Evolutionary conservation across 2,888 invertebrate genomes (phyloP).

Genomic region (Atherix ibis): DNA sequence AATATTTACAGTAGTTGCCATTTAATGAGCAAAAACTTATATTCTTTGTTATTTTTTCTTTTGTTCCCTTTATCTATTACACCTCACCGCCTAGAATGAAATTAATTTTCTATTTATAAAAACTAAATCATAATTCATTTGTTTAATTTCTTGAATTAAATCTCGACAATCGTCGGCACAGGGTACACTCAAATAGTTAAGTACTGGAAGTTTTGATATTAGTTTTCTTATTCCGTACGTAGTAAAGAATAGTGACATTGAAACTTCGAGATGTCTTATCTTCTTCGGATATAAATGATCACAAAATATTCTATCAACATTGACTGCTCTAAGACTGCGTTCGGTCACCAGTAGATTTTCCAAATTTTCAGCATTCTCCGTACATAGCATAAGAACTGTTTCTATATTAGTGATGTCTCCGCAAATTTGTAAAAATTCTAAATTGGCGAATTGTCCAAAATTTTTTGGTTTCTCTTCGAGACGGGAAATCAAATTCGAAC

Average conservation of each 20-base stretch:
- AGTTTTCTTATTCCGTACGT: slow-evolving; percentile 7
- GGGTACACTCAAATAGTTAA: slow-evolving; percentile 10
- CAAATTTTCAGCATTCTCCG: slow-evolving; percentile 10
- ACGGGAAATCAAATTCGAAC: slow-evolving; percentile 6
- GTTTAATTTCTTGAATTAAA: slow-evolving; percentile 9
- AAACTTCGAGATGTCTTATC: slow-evolving; percentile 10
- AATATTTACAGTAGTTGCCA: no score
- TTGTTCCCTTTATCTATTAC: no score
- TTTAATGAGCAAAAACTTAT: no score
- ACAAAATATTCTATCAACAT: slow-evolving; percentile 9
- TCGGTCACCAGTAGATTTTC: slow-evolving; percentile 10
- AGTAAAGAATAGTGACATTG: slow-evolving; percentile 9
- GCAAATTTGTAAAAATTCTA: slow-evolving; percentile 10
- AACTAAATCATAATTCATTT: slow-evolving; percentile 12
- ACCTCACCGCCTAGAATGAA: no score
- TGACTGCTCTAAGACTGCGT: slow-evolving; percentile 1
- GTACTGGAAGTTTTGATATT: slow-evolving; percentile 8
- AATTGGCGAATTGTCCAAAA: slow-evolving; percentile 9
- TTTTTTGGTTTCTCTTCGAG: slow-evolving; percentile 7
- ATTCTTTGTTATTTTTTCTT: not conserved
- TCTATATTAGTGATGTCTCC: slow-evolving; percentile 9
- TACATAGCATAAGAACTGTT: slow-evolving; percentile 10
- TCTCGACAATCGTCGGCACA: slow-evolving; percentile 10
- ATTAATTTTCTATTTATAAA: slow-evolving; percentile 11
- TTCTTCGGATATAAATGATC: slow-evolving; percentile 5